Evolutionary conservation across 2,888 invertebrate genomes (phyloP).

Genomic region (Anoplius nigerrimus): DNA sequence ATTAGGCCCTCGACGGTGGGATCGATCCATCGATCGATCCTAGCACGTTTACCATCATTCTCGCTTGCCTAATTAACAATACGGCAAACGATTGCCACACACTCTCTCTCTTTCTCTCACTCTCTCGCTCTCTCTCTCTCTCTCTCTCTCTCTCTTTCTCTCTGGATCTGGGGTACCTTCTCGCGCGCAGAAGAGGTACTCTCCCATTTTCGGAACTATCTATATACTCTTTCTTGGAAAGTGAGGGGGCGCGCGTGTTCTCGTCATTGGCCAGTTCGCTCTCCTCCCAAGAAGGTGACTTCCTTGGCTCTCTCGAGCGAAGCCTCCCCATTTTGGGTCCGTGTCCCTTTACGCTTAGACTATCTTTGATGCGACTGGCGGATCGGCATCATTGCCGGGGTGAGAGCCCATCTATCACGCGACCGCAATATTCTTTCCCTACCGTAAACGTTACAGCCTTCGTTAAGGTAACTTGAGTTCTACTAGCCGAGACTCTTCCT

Average conservation of each 20-base stretch:
- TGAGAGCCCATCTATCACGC: constrained; percentile 34
- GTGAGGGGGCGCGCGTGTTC: neutral
- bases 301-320: neutral
- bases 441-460: constrained; percentile 66
- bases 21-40: neutral
- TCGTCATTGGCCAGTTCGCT: no score
- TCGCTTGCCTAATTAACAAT: constrained; percentile 26
- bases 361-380: constrained; percentile 4
- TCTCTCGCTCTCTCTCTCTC: no score
- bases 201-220: constrained; percentile 44
- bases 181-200: constrained; percentile 37
- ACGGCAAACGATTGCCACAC: no score
- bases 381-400: constrained; percentile 14
- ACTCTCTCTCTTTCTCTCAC: no score
- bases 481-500: constrained; percentile 66
- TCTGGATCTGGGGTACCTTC: neutral
- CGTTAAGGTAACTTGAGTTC: constrained; percentile 73
- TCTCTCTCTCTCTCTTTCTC: no score
- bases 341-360: neutral
- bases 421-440: constrained; percentile 51
- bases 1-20: constrained; percentile 16
- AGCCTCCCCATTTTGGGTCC: neutral
- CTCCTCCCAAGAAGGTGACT: neutral
- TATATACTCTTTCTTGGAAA: constrained; percentile 42
- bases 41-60: constrained; percentile 15